A percentile compares a stretch with the other conserved stretches of the same genome.
Conservation (phyloP, 2,888 invertebrate genomes). For the Sialis fuliginosa region DNA sequence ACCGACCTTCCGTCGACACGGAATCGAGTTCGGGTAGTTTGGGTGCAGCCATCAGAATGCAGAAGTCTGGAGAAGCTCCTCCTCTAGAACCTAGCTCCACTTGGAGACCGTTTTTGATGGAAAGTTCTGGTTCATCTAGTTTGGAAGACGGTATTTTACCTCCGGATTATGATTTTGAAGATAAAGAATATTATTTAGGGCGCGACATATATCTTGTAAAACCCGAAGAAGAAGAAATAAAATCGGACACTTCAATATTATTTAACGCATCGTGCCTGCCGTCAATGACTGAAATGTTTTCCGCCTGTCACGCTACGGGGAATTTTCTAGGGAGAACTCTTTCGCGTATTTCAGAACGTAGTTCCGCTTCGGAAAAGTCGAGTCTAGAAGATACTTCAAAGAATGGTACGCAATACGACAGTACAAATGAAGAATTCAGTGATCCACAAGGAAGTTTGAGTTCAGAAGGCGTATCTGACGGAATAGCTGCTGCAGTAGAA, state of each 20-base stretch:
- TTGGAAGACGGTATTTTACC: conserved; percentile 71
- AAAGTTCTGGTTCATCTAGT: conserved; percentile 73
- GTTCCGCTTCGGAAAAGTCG: conserved; percentile 75
- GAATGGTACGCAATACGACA: conserved; percentile 67
- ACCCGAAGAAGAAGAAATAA: conserved; percentile 41
- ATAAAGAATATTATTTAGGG: conserved; percentile 24
- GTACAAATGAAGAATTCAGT: conserved; percentile 71
- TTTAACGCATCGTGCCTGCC: conserved; percentile 30
- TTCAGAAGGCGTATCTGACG: conserved; percentile 65
- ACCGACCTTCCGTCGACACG: conserved; percentile 43
- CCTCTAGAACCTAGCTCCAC: conserved; percentile 56
- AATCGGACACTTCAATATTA: conserved; percentile 57
- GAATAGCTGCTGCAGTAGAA: conserved; percentile 37
- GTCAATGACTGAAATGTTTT: background rate
- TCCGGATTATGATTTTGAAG: conserved; percentile 42
- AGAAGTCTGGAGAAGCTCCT: conserved; percentile 34
- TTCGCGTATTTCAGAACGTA: conserved; percentile 73
- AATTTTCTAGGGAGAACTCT: conserved; percentile 57
- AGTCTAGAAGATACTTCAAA: conserved; percentile 75
- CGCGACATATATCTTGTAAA: conserved; percentile 13
- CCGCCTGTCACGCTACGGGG: background rate
- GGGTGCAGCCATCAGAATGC: conserved; percentile 43
- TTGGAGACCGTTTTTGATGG: conserved; percentile 68
- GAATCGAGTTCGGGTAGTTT: conserved; percentile 51
- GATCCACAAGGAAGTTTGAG: conserved; percentile 74